Evolutionary conservation across 2,113 vertebrate species (phyloP), one percentile per base, ranked within the genome.

Genomic region (Regulus satrapa): DNA sequence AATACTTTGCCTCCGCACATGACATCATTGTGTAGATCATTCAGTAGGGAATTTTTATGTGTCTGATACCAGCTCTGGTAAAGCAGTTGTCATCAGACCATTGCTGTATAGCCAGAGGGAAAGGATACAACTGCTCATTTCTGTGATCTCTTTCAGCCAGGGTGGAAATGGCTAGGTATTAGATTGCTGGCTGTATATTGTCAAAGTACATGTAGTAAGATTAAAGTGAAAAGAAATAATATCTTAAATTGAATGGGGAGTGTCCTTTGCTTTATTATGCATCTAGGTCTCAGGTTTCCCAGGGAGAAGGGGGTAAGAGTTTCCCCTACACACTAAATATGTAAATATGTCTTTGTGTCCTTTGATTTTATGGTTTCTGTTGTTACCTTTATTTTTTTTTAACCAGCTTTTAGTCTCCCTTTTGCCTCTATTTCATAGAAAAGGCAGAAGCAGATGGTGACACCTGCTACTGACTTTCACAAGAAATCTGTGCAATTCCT

Each of bases 101-200:
- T 45, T 58, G 92, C 82, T 96, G 28, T 85, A 72, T 96, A 95
- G 95, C 96, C 87, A 71, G 96, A 96, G 94, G 96, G 92, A 83
- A 93, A 88, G 94, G 95, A 96, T 97, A 58, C 67, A 92, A 95
- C 92, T 88, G 95, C 85, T 95, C 93, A 58, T 95, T 93, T 94
- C 74, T 94, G 67, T 94, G 94, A 93, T 96, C 71, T 84, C 71
- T 95, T 85, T 95, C 93, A 96, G 78, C 58, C 19, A 1, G 78
- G n/a, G 34, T 94, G 93, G 94, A 96, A 95, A 82, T 87, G 87
- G 92, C 87, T 94, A 76, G 78, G 89, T 93, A 76, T 95, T 96
- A 94, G 54, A 77, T 94, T 94, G 96, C 92, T 92, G 93, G 85
- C 74, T 93, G 66, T 61, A 54, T 46, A 54, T 85, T 96, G 89